Evolutionary conservation across 37 sponge, comb jelly and placozoan species (phyloP).

Genomic region (Haliclona indistincta): DNA sequence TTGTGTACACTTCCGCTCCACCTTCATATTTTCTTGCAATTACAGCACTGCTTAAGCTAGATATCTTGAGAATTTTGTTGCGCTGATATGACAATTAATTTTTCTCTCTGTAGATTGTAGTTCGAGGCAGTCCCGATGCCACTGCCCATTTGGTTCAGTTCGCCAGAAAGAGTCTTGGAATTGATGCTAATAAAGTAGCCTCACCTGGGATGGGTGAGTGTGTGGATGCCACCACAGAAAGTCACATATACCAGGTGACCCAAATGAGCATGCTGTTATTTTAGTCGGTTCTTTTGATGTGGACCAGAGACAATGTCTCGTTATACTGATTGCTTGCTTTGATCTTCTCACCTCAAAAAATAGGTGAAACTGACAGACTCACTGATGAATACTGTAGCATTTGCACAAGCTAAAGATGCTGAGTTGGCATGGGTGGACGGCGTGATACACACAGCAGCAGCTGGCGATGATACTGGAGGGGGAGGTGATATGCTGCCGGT

Average conservation of each 20-base stretch:
- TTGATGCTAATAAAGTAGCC: slow-evolving; percentile 76
- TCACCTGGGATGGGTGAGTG: slow-evolving; percentile 89
- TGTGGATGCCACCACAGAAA: slow-evolving; percentile 91
- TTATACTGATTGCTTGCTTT: not conserved
- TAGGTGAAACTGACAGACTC: slow-evolving; percentile 95
- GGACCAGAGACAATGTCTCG: not conserved
- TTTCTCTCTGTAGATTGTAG: slow-evolving; percentile 68
- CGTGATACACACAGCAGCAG: slow-evolving; percentile 45
- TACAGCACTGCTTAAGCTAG: too few species aligned
- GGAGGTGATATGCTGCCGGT: slow-evolving; percentile 54
- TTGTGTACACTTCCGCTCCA: too few species aligned
- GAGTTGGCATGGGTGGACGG: slow-evolving; percentile 98
- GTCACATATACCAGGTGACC: slow-evolving; percentile 86
- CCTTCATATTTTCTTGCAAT: too few species aligned
- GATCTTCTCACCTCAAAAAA: not conserved
- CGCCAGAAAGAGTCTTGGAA: slow-evolving; percentile 51
- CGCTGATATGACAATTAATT: too few species aligned
- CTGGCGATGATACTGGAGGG: slow-evolving; percentile 4
- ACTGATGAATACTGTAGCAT: slow-evolving; percentile 82
- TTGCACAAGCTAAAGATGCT: slow-evolving; percentile 87
- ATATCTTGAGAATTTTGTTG: too few species aligned
- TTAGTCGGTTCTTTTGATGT: not conserved
- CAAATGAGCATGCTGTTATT: not conserved
- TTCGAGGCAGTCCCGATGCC: slow-evolving; percentile 84
- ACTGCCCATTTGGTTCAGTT: slow-evolving; percentile 77